Conservation (phyloP, 2,797 vertebrate genomes). For the Hylomyscus alleni region DNA sequence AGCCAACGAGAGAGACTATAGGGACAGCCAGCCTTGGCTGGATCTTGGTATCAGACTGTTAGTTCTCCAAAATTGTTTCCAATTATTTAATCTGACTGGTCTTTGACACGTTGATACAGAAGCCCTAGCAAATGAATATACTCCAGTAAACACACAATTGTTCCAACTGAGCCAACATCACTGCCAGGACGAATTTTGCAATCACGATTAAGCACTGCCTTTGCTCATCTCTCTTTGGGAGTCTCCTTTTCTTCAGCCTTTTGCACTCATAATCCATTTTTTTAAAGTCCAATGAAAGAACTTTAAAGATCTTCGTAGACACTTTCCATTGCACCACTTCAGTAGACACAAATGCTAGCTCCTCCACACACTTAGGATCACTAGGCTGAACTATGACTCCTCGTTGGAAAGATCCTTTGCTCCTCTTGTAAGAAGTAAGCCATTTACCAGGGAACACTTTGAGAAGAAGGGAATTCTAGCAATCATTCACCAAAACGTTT, state of each 20-base stretch:
- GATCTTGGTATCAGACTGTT: background rate
- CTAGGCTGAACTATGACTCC: background rate
- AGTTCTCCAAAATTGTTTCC: background rate
- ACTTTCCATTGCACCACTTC: background rate
- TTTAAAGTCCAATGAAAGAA: constrained; percentile 7
- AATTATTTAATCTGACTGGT: background rate
- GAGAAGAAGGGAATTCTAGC: constrained; percentile 14
- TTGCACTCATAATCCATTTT: constrained; percentile 42
- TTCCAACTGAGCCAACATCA: background rate
- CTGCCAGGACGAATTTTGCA: no score
- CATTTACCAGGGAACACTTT: constrained; percentile 4
- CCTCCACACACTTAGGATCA: background rate
- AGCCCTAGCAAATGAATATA: background rate
- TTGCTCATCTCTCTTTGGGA: background rate
- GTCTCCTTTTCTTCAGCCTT: constrained; percentile 24
- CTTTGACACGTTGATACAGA: background rate
- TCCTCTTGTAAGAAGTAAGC: background rate
- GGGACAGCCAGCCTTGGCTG: background rate
- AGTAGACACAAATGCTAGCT: background rate
- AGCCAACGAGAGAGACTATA: background rate
- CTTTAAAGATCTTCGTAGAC: background rate
- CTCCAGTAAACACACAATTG: background rate
- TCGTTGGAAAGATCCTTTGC: background rate
- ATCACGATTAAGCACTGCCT: background rate
- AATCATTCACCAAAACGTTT: background rate